phyloP scores from a whole-genome alignment of 2,797 vertebrate genomes.

The Pempheris klunzingeri region DNA sequence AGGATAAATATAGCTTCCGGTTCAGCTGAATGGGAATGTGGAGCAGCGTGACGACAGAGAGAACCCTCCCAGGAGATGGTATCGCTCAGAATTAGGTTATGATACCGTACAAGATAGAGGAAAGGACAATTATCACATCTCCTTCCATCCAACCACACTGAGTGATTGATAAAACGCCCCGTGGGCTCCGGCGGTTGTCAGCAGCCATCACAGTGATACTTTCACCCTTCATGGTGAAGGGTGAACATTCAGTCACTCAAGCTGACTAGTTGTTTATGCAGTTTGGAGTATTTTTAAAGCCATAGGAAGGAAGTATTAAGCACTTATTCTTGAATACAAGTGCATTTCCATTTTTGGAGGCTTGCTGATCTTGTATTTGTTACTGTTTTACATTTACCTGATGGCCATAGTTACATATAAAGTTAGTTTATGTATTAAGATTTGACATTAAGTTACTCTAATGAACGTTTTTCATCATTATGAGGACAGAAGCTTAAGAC shows the following conservation, averaged over 20 bases:
- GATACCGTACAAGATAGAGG: slow-evolving; percentile 71
- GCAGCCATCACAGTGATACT: too few relatives aligned
- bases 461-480: not conserved
- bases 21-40: slow-evolving; percentile 66
- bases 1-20: slow-evolving; percentile 81
- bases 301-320: not conserved
- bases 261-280: not conserved
- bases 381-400: not conserved
- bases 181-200: slow-evolving; percentile 40
- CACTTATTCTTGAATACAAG: not conserved
- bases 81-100: slow-evolving; percentile 82
- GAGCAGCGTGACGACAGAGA: slow-evolving; percentile 68
- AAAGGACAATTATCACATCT: slow-evolving; percentile 73
- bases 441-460: not conserved
- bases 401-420: not conserved
- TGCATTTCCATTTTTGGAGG: not conserved
- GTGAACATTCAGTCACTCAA: slow-evolving; percentile 25
- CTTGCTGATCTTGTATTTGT: not conserved
- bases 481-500: not conserved
- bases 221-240: slow-evolving; percentile 37
- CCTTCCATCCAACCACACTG: slow-evolving; percentile 52
- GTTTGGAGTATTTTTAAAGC: not conserved
- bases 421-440: not conserved
- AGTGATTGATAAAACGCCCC: slow-evolving; percentile 66
- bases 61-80: slow-evolving; percentile 75